phyloP scores from a whole-genome alignment of 2,888 invertebrate species.

The Ashinkailepas kermadecensis region DNA sequence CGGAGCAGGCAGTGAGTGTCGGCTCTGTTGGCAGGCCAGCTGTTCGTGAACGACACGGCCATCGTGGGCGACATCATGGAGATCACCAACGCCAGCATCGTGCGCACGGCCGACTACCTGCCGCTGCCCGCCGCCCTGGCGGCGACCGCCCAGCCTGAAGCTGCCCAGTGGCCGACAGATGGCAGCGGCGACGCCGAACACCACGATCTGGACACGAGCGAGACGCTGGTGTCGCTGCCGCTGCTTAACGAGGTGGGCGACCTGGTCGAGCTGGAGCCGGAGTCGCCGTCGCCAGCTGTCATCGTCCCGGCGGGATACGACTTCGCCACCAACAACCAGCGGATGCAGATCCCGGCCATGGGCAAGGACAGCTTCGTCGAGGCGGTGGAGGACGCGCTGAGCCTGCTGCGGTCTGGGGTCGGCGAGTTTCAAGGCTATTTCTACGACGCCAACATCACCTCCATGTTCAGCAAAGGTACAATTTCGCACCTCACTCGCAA shows the following conservation, averaged over 20 bases:
- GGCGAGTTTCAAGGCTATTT: conserved; percentile 6
- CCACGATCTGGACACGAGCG: background rate
- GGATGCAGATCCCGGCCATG: background rate
- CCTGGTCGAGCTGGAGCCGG: background rate
- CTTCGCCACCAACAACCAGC: background rate
- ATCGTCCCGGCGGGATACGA: background rate
- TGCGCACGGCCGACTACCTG: background rate
- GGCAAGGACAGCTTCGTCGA: conserved; percentile 12
- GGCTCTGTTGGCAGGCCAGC: background rate
- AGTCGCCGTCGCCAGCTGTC: background rate
- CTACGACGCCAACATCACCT: conserved; percentile 10
- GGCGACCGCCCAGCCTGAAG: background rate
- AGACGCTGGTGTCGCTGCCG: background rate
- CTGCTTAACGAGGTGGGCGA: conserved; percentile 10
- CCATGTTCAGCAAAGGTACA: conserved; percentile 1
- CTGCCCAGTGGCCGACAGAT: background rate
- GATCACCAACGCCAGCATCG: conserved; percentile 18
- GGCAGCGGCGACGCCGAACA: background rate
- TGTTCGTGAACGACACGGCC: background rate
- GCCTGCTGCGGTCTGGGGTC: background rate
- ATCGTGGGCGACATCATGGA: background rate
- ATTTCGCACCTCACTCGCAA: background rate
- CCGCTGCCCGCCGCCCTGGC: background rate
- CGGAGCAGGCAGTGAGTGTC: too few species aligned
- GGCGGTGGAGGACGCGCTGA: conserved; percentile 1